phyloP scores from a whole-genome alignment of 2,113 vertebrate species.

The Gambusia holbrooki region DNA sequence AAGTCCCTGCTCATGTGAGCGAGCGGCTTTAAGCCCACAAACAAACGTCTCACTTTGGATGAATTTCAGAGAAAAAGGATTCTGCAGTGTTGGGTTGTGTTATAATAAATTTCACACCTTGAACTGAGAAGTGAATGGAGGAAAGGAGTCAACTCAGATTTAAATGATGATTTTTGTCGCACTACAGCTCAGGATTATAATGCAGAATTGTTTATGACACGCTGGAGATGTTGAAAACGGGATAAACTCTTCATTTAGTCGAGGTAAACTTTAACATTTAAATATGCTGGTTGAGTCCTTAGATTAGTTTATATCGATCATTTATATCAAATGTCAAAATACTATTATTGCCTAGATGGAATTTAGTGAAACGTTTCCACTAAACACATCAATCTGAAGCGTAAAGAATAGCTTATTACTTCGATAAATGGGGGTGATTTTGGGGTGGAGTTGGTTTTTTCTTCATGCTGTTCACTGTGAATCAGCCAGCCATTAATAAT shows the following conservation, averaged over 20 bases:
- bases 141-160: not conserved
- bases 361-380: no score
- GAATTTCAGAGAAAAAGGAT: not conserved
- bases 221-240: not conserved
- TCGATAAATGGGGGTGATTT: no score
- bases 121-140: slow-evolving; percentile 5
- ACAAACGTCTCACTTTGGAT: slow-evolving; percentile 44
- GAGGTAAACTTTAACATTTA: not conserved
- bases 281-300: not conserved
- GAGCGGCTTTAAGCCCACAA: slow-evolving; percentile 5
- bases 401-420: no score
- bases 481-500: no score
- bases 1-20: slow-evolving; percentile 19
- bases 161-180: not conserved
- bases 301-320: no score
- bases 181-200: not conserved
- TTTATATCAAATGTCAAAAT: no score
- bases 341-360: no score
- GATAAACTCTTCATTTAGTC: not conserved
- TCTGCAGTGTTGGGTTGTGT: not conserved
- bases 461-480: no score
- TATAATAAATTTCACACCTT: slow-evolving; percentile 24
- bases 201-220: slow-evolving; percentile 16
- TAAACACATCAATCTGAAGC: no score
- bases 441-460: no score